Percentiles rank a stretch among this genome's conserved stretches.
Conservation (phyloP, 2,888 invertebrate species). For the Rambutsinella grinnellia region DNA sequence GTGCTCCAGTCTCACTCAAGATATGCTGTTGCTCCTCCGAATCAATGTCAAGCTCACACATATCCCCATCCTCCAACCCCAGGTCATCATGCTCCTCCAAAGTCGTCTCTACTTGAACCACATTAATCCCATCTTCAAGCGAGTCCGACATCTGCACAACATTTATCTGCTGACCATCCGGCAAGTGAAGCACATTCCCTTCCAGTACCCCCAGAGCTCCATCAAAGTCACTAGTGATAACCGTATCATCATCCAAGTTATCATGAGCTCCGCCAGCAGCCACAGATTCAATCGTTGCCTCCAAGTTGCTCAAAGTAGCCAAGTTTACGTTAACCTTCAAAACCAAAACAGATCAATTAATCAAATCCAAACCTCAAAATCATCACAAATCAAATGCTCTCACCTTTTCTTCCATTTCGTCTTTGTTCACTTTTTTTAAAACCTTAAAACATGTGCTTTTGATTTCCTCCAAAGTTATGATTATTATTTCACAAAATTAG, state of each 20-base stretch:
- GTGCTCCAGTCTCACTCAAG: slow-evolving; percentile 49
- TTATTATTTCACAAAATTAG: slow-evolving; percentile 12
- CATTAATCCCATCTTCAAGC: slow-evolving; percentile 36
- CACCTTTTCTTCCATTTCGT: no score
- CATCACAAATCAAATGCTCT: no score
- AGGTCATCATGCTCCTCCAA: slow-evolving; percentile 9
- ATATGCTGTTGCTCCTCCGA: slow-evolving; percentile 38
- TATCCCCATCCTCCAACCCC: slow-evolving; percentile 3
- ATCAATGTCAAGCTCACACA: slow-evolving; percentile 43
- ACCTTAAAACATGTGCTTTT: background rate
- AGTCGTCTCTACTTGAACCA: slow-evolving; percentile 42
- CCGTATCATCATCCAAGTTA: background rate
- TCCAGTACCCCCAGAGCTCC: slow-evolving; percentile 13
- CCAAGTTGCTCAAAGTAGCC: slow-evolving; percentile 34
- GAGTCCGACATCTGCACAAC: slow-evolving; percentile 35
- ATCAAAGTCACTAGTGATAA: slow-evolving; percentile 16
- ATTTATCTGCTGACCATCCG: slow-evolving; percentile 31
- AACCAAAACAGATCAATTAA: background rate
- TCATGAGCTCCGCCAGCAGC: slow-evolving; percentile 14
- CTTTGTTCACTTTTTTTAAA: background rate
- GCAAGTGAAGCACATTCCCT: slow-evolving; percentile 33
- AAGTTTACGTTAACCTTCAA: no score
- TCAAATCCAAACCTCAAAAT: background rate
- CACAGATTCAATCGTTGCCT: slow-evolving; percentile 41
- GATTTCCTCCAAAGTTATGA: background rate